phyloP scores from a whole-genome alignment of 2,113 vertebrate species.

The Uropsilus gracilis region DNA sequence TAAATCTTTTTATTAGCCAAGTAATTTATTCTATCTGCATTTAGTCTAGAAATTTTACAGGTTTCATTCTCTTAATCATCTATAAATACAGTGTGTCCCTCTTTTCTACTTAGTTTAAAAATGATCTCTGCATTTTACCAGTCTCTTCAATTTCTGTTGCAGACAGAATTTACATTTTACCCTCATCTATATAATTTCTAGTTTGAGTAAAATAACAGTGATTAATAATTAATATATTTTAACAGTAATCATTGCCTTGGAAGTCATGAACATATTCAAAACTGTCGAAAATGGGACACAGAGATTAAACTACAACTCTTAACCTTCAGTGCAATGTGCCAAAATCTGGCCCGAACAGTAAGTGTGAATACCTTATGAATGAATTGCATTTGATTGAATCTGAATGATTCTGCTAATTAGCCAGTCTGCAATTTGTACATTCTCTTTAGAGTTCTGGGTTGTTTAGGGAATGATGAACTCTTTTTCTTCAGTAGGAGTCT shows the following conservation, averaged over 20 bases:
- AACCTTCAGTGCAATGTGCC: constrained; percentile 88
- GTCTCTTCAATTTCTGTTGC: constrained; percentile 48
- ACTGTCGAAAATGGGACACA: constrained; percentile 96
- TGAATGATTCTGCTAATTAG: constrained; percentile 29
- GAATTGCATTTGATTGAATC: constrained; percentile 40
- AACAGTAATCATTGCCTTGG: constrained; percentile 95
- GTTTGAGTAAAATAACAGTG: constrained; percentile 54
- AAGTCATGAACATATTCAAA: constrained; percentile 98
- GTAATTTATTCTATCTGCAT: constrained; percentile 9
- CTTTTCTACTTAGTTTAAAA: constrained; percentile 43
- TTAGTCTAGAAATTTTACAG: constrained; percentile 19
- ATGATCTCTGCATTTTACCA: constrained; percentile 4
- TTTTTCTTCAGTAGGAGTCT: neutral
- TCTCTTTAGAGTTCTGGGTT: neutral
- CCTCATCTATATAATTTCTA: constrained; percentile 53
- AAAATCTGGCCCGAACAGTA: constrained; percentile 93
- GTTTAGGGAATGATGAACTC: neutral
- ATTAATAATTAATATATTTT: constrained; percentile 75
- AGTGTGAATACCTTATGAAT: constrained; percentile 79
- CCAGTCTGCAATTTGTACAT: neutral
- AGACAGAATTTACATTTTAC: constrained; percentile 44
- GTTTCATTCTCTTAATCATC: neutral
- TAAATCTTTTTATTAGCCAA: constrained; percentile 8
- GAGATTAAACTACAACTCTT: constrained; percentile 97
- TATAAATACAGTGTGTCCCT: neutral